These are phyloP conservation scores for Vanessa cardui DNA, from an alignment of 2,888 invertebrate genomes.

Conservation along the genomic window DNA sequence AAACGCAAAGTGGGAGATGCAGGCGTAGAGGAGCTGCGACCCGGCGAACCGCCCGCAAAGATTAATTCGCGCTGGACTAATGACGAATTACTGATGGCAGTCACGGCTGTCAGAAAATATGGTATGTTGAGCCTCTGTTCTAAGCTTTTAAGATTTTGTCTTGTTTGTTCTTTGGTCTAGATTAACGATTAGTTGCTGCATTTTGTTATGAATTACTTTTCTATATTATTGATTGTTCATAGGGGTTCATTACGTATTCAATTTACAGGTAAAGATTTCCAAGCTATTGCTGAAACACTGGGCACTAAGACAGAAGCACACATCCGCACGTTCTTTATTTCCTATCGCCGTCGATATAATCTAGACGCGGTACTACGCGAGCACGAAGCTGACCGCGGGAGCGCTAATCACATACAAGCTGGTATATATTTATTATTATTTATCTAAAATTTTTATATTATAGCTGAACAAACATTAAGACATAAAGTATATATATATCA, in stretches of 20 bases:
- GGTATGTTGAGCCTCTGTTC: conserved; percentile 82
- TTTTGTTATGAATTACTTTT: too few species aligned
- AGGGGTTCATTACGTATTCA: neutral
- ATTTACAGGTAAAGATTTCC: conserved; percentile 88
- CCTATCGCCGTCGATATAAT: conserved; percentile 94
- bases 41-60: conserved; percentile 85
- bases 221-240: too few species aligned
- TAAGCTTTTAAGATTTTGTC: neutral
- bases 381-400: conserved; percentile 90
- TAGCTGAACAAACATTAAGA: too few species aligned
- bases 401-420: conserved; percentile 76
- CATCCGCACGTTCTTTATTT: conserved; percentile 94
- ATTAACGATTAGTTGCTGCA: too few species aligned
- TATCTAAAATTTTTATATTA: too few species aligned
- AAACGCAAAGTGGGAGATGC: conserved; percentile 88
- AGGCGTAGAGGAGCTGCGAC: conserved; percentile 85
- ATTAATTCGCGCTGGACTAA: conserved; percentile 95
- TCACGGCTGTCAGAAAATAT: conserved; percentile 92
- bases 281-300: conserved; percentile 96
- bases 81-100: conserved; percentile 94
- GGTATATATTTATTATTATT: conserved; percentile 47
- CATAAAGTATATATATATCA: too few species aligned
- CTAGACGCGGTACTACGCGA: conserved; percentile 93
- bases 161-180: neutral
- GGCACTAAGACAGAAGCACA: conserved; percentile 98